Conservation (phyloP, 2,888 invertebrate species). For the Eueremaeus valkanovi region DNA sequence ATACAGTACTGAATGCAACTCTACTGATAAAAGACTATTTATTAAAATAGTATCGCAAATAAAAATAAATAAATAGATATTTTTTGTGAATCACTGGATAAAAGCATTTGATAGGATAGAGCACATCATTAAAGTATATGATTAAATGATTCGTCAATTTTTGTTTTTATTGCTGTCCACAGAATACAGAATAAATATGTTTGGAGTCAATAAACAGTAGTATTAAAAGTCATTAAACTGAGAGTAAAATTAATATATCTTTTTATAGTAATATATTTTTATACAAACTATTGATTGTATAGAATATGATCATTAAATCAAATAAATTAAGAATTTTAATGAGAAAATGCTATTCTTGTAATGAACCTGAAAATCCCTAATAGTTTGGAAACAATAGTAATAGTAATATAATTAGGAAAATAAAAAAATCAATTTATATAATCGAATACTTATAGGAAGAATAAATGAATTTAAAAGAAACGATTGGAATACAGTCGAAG, state of each 20-base stretch:
- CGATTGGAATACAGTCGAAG: too few relatives aligned
- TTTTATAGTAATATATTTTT: too few relatives aligned
- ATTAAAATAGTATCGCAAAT: not conserved
- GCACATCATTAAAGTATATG: too few relatives aligned
- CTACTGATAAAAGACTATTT: not conserved
- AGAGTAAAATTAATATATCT: not conserved
- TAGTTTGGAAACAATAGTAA: too few relatives aligned
- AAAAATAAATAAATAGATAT: not conserved
- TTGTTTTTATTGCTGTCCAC: not conserved
- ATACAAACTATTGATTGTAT: not conserved
- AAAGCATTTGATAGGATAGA: too few relatives aligned
- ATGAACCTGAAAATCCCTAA: too few relatives aligned
- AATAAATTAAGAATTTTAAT: not conserved
- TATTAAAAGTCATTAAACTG: not conserved
- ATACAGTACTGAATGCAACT: not conserved
- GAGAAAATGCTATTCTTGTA: not conserved
- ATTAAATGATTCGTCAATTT: not conserved
- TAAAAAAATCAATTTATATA: too few relatives aligned
- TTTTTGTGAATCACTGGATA: not conserved
- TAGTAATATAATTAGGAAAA: too few relatives aligned
- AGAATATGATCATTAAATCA: not conserved
- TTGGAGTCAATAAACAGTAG: not conserved
- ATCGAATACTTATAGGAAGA: not conserved
- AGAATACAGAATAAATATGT: not conserved
- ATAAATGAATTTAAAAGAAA: too few relatives aligned